Percentiles rank a stretch among this genome's conserved stretches.
Evolutionary conservation across 2,888 invertebrate species (phyloP).

Genomic region (Ellobium chinense): DNA sequence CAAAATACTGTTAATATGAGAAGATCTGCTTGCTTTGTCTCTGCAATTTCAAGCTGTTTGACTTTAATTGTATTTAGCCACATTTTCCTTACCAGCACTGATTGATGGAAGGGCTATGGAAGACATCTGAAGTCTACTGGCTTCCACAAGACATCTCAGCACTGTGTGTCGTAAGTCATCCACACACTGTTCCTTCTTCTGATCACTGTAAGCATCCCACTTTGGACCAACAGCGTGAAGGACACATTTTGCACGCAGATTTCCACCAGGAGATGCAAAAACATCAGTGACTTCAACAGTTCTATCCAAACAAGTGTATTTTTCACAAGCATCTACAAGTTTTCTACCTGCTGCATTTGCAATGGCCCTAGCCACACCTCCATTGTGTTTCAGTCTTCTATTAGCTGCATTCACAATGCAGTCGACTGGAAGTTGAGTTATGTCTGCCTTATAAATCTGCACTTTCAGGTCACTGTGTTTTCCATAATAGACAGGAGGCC

Average conservation of each 20-base stretch:
- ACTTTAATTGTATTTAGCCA: no score
- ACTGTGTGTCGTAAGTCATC: constrained; percentile 30
- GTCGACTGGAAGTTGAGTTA: constrained; percentile 42
- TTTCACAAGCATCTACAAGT: constrained; percentile 28
- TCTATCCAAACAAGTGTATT: not conserved
- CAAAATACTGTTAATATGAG: no score
- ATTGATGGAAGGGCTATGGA: constrained; percentile 33
- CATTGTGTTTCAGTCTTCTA: constrained; percentile 26
- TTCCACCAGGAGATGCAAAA: constrained; percentile 39
- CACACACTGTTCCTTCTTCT: constrained; percentile 6
- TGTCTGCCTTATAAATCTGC: constrained; percentile 35
- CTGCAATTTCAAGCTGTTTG: no score
- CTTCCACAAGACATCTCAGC: constrained; percentile 34
- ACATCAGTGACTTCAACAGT: constrained; percentile 26
- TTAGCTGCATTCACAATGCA: constrained; percentile 51
- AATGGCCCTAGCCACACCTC: constrained; percentile 48
- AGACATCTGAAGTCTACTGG: not conserved
- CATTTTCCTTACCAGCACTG: constrained; percentile 41
- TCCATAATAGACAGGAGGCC: not conserved
- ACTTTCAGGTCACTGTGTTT: constrained; percentile 16
- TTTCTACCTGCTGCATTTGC: constrained; percentile 32
- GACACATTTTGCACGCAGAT: constrained; percentile 30
- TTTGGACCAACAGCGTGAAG: constrained; percentile 48
- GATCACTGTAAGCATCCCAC: constrained; percentile 41
- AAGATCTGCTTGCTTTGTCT: no score